Conservation (phyloP, 1,140 invertebrate species). For the Augochlora pura region DNA sequence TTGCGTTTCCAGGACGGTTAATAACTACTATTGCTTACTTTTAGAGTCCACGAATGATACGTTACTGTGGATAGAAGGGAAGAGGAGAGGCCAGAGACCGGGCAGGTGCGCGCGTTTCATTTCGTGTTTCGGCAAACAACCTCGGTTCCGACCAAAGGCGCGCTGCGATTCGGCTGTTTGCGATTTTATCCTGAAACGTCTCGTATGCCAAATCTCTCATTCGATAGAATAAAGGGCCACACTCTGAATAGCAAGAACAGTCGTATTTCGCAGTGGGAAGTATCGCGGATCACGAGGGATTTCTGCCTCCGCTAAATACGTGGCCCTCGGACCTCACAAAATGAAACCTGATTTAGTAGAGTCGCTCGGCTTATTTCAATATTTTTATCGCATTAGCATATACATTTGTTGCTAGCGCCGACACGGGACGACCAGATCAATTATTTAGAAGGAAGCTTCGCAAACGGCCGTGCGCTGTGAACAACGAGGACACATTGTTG, state of each 20-base stretch:
- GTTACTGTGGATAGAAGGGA: conserved; percentile 39
- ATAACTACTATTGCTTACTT: conserved; percentile 25
- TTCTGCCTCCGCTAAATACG: background rate
- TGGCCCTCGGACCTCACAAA: background rate
- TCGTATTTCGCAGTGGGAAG: background rate
- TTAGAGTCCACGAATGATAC: conserved; percentile 41
- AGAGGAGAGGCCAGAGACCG: conserved; percentile 61
- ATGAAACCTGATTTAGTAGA: background rate
- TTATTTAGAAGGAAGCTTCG: no score
- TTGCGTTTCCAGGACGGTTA: background rate
- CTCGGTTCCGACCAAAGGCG: conserved; percentile 48
- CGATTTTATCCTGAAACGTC: conserved; percentile 43
- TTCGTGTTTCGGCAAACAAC: conserved; percentile 68
- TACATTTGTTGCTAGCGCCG: background rate
- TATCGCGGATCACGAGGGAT: background rate
- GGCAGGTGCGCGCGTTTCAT: conserved; percentile 75
- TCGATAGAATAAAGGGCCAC: conserved; percentile 13
- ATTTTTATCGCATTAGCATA: background rate
- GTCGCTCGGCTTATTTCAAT: background rate
- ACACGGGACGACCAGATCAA: no score
- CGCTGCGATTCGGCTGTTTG: conserved; percentile 25
- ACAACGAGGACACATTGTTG: no score
- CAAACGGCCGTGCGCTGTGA: no score
- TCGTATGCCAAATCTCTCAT: conserved; percentile 17
- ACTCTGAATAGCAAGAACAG: background rate